Percentiles rank a stretch among this genome's conserved stretches.
Conservation (phyloP, 2,113 vertebrate genomes). For the Sander lucioperca region DNA sequence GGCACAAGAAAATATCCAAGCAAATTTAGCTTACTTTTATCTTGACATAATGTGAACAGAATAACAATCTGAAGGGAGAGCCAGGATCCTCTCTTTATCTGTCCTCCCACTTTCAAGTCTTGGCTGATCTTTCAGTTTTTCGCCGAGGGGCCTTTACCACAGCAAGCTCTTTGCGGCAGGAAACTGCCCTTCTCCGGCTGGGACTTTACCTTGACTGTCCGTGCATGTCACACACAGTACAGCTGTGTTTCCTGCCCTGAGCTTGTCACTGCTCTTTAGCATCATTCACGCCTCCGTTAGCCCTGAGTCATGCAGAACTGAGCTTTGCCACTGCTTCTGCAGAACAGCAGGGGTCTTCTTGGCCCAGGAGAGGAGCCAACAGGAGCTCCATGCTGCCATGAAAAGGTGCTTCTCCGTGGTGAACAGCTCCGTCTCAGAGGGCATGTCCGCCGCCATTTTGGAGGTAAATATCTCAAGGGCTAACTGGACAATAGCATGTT, state of each 20-base stretch:
- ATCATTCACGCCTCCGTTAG: conserved; percentile 70
- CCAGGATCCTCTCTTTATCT: not conserved
- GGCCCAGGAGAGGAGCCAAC: conserved; percentile 86
- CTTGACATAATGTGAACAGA: conserved; percentile 37
- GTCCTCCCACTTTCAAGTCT: conserved; percentile 42
- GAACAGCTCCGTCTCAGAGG: conserved; percentile 94
- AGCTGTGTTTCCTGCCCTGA: conserved; percentile 42
- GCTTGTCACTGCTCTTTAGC: conserved; percentile 69
- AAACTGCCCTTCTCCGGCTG: conserved; percentile 55
- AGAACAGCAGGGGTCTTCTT: conserved; percentile 90
- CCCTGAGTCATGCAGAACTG: conserved; percentile 65
- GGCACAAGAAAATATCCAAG: not conserved
- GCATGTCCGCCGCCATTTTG: conserved; percentile 96
- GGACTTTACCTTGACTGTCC: conserved; percentile 55
- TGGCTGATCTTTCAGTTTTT: conserved; percentile 33
- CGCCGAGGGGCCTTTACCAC: conserved; percentile 26
- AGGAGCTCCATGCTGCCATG: conserved; percentile 90
- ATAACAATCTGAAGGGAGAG: conserved; percentile 14
- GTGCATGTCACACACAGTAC: conserved; percentile 51
- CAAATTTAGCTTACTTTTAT: conserved; percentile 22
- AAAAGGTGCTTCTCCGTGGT: conserved; percentile 88
- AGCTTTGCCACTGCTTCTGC: conserved; percentile 61
- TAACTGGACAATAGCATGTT: conserved; percentile 9
- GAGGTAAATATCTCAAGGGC: conserved; percentile 86
- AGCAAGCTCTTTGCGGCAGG: conserved; percentile 37